Evolutionary conservation across 2,888 invertebrate species (phyloP).

Genomic region (Pharmacophagus antenor): DNA sequence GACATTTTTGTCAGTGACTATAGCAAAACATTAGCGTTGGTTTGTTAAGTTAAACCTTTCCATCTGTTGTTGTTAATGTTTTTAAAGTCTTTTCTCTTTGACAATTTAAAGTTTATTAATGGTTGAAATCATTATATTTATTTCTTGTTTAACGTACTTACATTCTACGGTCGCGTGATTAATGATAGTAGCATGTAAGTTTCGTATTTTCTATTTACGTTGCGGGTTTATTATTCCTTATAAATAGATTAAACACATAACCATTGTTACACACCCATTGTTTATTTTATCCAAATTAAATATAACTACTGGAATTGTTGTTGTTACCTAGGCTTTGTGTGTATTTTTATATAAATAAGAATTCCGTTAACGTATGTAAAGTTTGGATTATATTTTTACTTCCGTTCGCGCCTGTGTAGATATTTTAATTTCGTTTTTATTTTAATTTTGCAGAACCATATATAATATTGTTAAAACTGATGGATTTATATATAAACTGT

Average conservation of each 20-base stretch:
- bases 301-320: too few relatives aligned
- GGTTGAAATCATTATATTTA: neutral
- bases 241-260: too few relatives aligned
- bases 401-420: too few relatives aligned
- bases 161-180: neutral
- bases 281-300: too few relatives aligned
- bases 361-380: too few relatives aligned
- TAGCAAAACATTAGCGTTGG: too few relatives aligned
- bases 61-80: neutral
- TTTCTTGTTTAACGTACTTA: neutral
- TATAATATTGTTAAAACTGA: slow-evolving; percentile 3
- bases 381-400: too few relatives aligned
- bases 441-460: neutral
- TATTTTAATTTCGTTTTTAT: neutral
- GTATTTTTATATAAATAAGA: too few relatives aligned
- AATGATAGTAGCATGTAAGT: neutral
- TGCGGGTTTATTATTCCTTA: too few relatives aligned
- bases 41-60: neutral
- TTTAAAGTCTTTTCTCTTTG: slow-evolving; percentile 5
- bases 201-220: neutral
- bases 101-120: neutral
- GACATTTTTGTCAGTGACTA: too few relatives aligned
- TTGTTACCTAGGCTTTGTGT: too few relatives aligned
- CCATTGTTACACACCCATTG: too few relatives aligned
- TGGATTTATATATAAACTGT: slow-evolving; percentile 11